Evolutionary conservation across 1,140 invertebrate species (phyloP), one percentile per base, ranked within the genome.

Genomic region (Belonocnema kinseyi): DNA sequence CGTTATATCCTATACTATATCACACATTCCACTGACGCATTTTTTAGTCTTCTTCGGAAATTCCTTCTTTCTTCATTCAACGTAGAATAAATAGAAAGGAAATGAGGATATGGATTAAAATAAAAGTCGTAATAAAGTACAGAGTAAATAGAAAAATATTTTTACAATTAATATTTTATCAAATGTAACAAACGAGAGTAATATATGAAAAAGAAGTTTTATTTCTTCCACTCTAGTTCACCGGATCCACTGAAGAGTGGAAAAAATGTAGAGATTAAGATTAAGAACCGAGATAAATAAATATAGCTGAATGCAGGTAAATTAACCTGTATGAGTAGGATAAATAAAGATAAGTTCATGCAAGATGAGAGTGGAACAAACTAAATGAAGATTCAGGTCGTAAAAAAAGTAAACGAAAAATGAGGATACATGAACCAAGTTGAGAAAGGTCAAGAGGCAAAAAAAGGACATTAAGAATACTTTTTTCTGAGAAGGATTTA

Each of bases 331-430:
- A 66, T 40, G 16, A 40, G 6, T 33, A 8, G 6, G 16, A 46
- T 66, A 66, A 66, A 40, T 66, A 66, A 66, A 66, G 26, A 40
- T 33, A 66, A 66, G 26, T 33, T 40, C 21, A 66, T 26, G 26
- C 56, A 58, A 26, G 19, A 58, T 58, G 13, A 33, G 13, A 58
- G 19, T 58, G 19, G 53, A 54, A 54, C 53, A 54, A 54, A 54
- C 6, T 54, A 54, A 54, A 54, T 54, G 53, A 54, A 54, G 53
- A 54, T 54, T 54, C 53, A 54, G 0, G n/a, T 4, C 53, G 19
- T 54, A 3, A 54, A 54, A 54, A 54, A 17, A 54, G 1, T 10
- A 17, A n/a, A 17, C 52, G n/a, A 54, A 54, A 17, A 54, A 54
- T n/a, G 13, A 16, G 11, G 10, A 40, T 16, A 12, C 21, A 66